Conservation (phyloP, 2,888 invertebrate genomes). For the Operophtera brumata region DNA sequence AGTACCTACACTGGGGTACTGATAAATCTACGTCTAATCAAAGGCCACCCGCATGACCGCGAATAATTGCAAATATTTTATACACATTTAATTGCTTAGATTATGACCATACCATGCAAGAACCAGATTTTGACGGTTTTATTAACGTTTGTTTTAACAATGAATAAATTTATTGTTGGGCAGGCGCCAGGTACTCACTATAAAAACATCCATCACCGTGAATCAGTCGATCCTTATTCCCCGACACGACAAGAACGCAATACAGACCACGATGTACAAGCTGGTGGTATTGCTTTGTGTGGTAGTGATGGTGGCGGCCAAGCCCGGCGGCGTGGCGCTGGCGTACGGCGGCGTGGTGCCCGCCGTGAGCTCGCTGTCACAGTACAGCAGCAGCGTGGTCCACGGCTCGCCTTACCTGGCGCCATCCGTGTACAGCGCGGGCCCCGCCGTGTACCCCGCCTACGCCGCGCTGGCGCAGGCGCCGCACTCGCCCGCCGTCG, state of each 20-base stretch:
- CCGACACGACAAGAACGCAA: constrained; percentile 56
- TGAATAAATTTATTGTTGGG: constrained; percentile 25
- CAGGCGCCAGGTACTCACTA: constrained; percentile 50
- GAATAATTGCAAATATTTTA: no score
- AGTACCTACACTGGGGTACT: no score
- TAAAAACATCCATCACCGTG: constrained; percentile 58
- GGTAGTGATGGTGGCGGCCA: constrained; percentile 80
- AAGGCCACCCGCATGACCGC: no score
- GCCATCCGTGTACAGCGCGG: constrained; percentile 39
- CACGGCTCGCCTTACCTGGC: constrained; percentile 49
- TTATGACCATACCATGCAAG: constrained; percentile 20
- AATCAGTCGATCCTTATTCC: constrained; percentile 68
- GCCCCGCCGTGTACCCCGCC: constrained; percentile 40
- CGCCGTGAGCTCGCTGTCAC: constrained; percentile 47
- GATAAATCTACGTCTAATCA: no score
- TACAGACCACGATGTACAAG: constrained; percentile 77
- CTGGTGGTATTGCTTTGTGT: constrained; percentile 83
- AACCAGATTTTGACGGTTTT: constrained; percentile 57
- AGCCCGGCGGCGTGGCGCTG: constrained; percentile 57
- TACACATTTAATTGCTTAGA: constrained; percentile 18
- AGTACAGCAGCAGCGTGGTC: constrained; percentile 56
- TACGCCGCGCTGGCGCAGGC: constrained; percentile 52
- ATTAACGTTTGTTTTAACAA: constrained; percentile 58
- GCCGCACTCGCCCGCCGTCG: constrained; percentile 68
- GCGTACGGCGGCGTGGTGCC: constrained; percentile 54